Evolutionary conservation across 2,113 vertebrate genomes (phyloP), one percentile per base, ranked within the genome.

Genomic region (Fregetta grallaria): DNA sequence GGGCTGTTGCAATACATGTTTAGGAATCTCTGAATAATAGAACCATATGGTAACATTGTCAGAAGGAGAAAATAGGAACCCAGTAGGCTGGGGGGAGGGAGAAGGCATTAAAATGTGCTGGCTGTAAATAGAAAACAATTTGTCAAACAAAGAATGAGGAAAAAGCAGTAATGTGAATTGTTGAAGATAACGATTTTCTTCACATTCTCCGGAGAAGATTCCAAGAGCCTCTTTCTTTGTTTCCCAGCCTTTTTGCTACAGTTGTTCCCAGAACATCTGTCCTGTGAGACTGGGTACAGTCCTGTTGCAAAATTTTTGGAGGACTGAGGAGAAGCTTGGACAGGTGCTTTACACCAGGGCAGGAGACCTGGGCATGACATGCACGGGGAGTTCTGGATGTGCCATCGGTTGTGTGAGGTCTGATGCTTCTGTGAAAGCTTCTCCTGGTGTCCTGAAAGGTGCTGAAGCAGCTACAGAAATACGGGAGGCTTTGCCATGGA

Each of bases 21-120:
- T 93, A 97, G 89, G 94, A 95, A 92, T 89, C 89, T 88, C 66
- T 86, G 91, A 92, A 97, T 97, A 97, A 97, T 83, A 93, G 92
- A 94, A 90, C 94, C 97, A 97, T 96, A 97, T 97, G 97, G 96
- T 40, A 93, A 95, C 94, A 97, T 96, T 96, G 94, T 97, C 95
- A 96, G 91, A 66, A 94, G 63, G 70, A 85, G 67, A 95, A 95
- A 97, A 96, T 88, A 95, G 92, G 95, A 79, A 90, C 55, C 11
- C 91, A 97, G 86, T 91, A 85, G 72, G 82, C 90, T 87, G 47
- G 50, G 86, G 88, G 92, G 63, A 83, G 90, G 72, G 65, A 86
- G 66, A 93, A 90, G 23, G 73, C 89, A 95, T 96, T 97, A 85
- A 97, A 94, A 94, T 86, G 81, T 67, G 78, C 88, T 88, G 77